Evolutionary conservation across 1,140 invertebrate genomes (phyloP), one percentile per base, ranked within the genome.

Genomic region (Habropoda laboriosa): DNA sequence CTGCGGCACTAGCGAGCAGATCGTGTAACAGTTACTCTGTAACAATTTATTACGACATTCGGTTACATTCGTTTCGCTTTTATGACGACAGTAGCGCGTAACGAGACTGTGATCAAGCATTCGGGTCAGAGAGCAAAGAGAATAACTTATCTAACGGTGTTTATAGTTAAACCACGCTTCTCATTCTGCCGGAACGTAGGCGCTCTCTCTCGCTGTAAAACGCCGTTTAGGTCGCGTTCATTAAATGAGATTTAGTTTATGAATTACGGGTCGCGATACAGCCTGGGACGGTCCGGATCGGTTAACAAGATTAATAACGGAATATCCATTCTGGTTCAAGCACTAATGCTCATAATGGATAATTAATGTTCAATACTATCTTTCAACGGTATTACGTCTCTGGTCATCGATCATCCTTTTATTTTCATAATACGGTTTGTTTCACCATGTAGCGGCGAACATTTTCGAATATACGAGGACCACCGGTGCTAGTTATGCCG

Each of bases 21-120:
- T 78, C 66, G 66, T 70, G 57, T 72, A 72, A 78, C 76, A 51
- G 67, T 78, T 70, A 60, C 35, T 32, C 35, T 57, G 60, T 72
- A 51, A 78, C 76, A 71, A 78, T 78, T 78, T 78, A 78, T 78
- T 78, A 57, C 76, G 76, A 78, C 76, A 78, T 58, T 70, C 42
- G 42, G 55, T 61, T 78, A 61, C 42, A 78, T 78, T 78, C 76
- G 76, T 72, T 78, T 72, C 66, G 74, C 63, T 76, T 76, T 68
- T 76, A 76, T 42, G 74, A 76, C 74, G 74, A 76, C 74, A 57
- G 74, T 76, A 76, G 74, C 74, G 74, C 51, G 74, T 76, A 76
- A 76, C 74, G 74, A 76, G 74, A 57, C 74, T 30, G 63, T 76
- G 66, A 76, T 76, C 74, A 76, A 76, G 61, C 74, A 68, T 68